Evolutionary conservation across 2,797 vertebrate genomes (phyloP).

Genomic region (Spheniscus humboldti): DNA sequence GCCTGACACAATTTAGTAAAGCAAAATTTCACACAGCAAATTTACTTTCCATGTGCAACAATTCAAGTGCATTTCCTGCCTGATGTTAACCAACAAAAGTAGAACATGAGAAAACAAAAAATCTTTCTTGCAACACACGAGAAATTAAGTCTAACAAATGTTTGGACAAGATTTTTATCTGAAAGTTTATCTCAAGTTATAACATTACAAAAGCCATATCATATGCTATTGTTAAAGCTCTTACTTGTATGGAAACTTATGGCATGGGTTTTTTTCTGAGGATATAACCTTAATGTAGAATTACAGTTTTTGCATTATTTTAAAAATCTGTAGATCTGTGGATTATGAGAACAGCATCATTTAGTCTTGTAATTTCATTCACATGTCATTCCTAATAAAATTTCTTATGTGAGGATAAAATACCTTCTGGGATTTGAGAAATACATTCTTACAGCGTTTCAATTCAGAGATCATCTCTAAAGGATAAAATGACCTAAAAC

Average conservation of each 20-base stretch:
- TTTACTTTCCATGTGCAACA: background rate
- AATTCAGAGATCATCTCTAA: background rate
- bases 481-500: background rate
- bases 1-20: background rate
- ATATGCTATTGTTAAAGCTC: background rate
- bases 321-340: background rate
- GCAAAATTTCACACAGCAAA: background rate
- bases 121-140: background rate
- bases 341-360: background rate
- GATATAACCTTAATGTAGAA: background rate
- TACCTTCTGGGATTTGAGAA: background rate
- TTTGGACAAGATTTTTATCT: background rate
- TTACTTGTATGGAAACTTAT: background rate
- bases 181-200: background rate
- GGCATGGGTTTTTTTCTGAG: accelerated
- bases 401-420: background rate
- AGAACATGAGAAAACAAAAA: background rate
- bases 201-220: background rate
- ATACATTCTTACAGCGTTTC: background rate
- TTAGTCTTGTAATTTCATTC: background rate
- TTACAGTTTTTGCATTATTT: background rate
- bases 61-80: background rate
- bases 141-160: background rate
- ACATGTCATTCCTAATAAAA: background rate
- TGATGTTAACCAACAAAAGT: background rate